Evolutionary conservation across 1,140 invertebrate genomes (phyloP).

Genomic region (Aphelenchoides fujianensis): DNA sequence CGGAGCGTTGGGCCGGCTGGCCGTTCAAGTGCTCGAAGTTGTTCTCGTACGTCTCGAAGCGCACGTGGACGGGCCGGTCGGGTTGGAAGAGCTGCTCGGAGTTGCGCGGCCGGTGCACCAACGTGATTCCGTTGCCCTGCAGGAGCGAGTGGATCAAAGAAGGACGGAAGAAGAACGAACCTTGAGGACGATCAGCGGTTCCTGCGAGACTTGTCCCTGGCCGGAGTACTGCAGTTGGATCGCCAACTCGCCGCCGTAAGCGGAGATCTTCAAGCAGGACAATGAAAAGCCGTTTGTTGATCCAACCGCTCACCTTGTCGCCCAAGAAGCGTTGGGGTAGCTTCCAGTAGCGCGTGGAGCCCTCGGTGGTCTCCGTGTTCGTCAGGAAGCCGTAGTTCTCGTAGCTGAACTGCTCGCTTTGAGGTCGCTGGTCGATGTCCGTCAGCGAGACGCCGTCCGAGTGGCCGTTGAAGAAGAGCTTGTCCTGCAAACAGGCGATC

Average conservation of each 20-base stretch:
- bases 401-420: constrained; percentile 45
- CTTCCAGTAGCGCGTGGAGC: constrained; percentile 72
- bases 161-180: neutral
- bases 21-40: constrained; percentile 79
- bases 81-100: constrained; percentile 46
- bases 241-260: constrained; percentile 57
- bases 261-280: too few relatives aligned
- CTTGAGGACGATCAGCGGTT: constrained; percentile 59
- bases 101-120: constrained; percentile 50
- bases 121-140: constrained; percentile 59
- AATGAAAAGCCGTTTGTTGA: too few relatives aligned
- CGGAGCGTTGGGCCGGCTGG: constrained; percentile 75
- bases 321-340: constrained; percentile 79
- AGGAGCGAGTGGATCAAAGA: too few relatives aligned
- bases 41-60: constrained; percentile 62
- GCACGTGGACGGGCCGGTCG: constrained; percentile 49
- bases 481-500: constrained; percentile 54
- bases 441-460: constrained; percentile 56
- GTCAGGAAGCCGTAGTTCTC: constrained; percentile 50
- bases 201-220: constrained; percentile 35
- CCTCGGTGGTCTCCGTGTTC: constrained; percentile 37
- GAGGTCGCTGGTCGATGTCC: constrained; percentile 43
- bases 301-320: too few relatives aligned
- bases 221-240: constrained; percentile 55
- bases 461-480: constrained; percentile 57